Evolutionary conservation across 2,888 invertebrate genomes (phyloP), one percentile per base, ranked within the genome.

Genomic region (Heliconius charithonia): DNA sequence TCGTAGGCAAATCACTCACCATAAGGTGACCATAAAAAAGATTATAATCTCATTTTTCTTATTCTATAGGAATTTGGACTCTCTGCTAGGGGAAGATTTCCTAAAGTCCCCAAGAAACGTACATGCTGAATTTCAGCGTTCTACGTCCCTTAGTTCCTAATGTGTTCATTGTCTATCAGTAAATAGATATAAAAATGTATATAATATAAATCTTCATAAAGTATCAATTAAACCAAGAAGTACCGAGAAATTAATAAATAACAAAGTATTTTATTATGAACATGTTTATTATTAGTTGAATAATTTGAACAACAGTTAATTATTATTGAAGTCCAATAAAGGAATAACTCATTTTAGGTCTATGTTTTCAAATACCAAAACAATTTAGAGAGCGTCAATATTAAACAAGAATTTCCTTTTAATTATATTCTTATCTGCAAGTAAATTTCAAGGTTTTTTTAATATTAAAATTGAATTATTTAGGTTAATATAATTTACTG

Each of bases 331-430:
- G 12, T 32, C 13, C 3, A 67, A 67, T 25, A 67, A 67, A 67
- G 4, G 25, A 67, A 66, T 25, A 67, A 67, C 67, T 67, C 67
- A 67, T n/a, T 67, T n/a, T 41, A n/a, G n/a, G 37, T 0, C 16
- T n/a, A 13, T 67, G 67, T 41, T 67, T 67, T 67, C 67, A 37
- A 37, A 67, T 41, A 67, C 4, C 25, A n/a, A 41, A 67, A 67
- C 67, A 67, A 67, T 41, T 37, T 41, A 67, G 67, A 37, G 9
- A 65, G 27, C 19, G 0, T 29, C 32, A 16, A 10, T 65, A 65
- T 32, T 19, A 9, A 32, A 22, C 32, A 29, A 29, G 65, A 29
- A 65, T 65, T 29, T 65, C 10, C n/a, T 13, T 66, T 32, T 32
- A 37, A 66, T 66, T 66, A 66, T n/a, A 66, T 66, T 22, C n/a